Percentiles rank a stretch among this genome's conserved stretches.
Evolutionary conservation across 2,888 invertebrate genomes (phyloP).

Genomic region (Leucozona laternaria): DNA sequence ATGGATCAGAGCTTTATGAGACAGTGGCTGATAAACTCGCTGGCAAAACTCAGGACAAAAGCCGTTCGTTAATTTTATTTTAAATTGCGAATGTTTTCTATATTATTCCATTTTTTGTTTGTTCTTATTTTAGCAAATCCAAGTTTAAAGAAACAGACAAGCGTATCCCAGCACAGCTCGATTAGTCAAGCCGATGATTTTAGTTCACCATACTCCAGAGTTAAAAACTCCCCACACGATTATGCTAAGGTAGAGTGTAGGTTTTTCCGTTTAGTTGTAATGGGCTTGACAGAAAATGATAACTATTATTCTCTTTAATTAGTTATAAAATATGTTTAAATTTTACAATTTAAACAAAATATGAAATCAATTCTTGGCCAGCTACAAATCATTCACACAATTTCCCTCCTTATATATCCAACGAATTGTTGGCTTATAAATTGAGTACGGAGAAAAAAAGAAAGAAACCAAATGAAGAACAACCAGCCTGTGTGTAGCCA

Average conservation of each 20-base stretch:
- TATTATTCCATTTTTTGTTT: not conserved
- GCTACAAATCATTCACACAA: too few relatives aligned
- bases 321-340: not conserved
- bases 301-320: too few relatives aligned
- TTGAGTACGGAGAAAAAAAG: too few relatives aligned
- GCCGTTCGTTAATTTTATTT: conserved; percentile 80
- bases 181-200: conserved; percentile 86
- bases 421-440: too few relatives aligned
- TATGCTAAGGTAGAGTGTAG: conserved; percentile 85
- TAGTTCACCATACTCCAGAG: conserved; percentile 87
- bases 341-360: too few relatives aligned
- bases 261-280: too few relatives aligned
- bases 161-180: conserved; percentile 87
- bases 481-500: too few relatives aligned
- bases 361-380: too few relatives aligned
- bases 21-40: conserved; percentile 88
- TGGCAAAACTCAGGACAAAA: conserved; percentile 81
- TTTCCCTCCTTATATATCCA: too few relatives aligned
- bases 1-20: conserved; percentile 93
- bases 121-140: conserved; percentile 79
- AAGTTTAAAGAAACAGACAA: conserved; percentile 84
- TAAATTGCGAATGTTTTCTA: not conserved
- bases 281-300: too few relatives aligned
- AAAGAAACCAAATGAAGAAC: too few relatives aligned
- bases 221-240: conserved; percentile 87